phyloP scores from a whole-genome alignment of 2,113 vertebrate genomes.

The Agapornis roseicollis region DNA sequence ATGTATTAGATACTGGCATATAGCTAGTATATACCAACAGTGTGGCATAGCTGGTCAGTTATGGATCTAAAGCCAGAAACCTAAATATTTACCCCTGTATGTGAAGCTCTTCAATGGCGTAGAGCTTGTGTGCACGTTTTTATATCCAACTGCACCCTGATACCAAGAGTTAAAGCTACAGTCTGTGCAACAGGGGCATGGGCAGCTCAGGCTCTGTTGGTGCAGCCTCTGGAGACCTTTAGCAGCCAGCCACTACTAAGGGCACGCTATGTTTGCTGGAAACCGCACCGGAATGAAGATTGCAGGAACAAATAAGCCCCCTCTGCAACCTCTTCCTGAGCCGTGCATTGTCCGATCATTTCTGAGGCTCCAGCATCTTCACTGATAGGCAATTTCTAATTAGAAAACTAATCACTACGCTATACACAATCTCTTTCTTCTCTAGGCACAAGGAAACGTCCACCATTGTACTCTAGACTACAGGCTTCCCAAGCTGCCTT shows the following conservation, averaged over 20 bases:
- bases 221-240: neutral
- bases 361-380: neutral
- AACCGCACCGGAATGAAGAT: accelerated
- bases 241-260: neutral
- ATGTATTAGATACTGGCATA: neutral
- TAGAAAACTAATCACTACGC: neutral
- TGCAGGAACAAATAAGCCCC: neutral
- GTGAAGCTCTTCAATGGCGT: neutral
- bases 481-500: neutral
- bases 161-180: neutral
- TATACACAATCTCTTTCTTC: neutral
- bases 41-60: neutral
- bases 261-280: neutral
- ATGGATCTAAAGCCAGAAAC: neutral
- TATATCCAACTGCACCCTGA: neutral
- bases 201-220: neutral
- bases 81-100: neutral
- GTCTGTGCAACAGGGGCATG: accelerated
- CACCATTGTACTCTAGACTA: neutral
- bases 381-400: neutral
- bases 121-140: neutral
- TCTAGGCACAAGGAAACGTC: neutral
- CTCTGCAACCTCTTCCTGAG: neutral
- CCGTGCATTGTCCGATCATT: neutral
- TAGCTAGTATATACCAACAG: neutral